phyloP scores from a whole-genome alignment of 2,113 vertebrate genomes.

The Spilogale gracilis region DNA sequence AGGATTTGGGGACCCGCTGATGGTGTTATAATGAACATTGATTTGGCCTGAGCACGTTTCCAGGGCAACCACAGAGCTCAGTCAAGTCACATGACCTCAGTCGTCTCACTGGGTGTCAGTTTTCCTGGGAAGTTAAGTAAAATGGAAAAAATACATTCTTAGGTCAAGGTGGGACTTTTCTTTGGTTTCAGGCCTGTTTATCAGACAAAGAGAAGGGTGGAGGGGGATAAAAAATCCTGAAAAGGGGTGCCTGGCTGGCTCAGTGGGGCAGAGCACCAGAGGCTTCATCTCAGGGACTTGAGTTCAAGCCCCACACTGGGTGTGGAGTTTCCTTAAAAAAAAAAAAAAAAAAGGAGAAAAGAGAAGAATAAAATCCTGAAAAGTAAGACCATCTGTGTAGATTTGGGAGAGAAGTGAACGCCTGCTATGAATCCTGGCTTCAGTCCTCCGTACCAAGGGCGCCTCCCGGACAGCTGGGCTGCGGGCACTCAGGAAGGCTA shows the following conservation, averaged over 20 bases:
- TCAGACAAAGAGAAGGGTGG: background rate
- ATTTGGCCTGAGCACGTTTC: constrained; percentile 26
- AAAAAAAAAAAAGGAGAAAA: background rate
- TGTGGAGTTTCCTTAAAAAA: background rate
- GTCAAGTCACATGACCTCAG: background rate
- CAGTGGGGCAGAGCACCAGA: fast-evolving
- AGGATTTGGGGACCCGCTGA: constrained; percentile 47
- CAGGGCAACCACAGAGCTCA: background rate
- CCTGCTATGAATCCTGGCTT: too few relatives aligned
- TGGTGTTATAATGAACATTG: constrained; percentile 58
- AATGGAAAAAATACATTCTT: constrained; percentile 58
- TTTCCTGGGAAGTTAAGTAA: constrained; percentile 69
- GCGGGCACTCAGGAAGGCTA: constrained; percentile 5
- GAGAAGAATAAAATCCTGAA: background rate
- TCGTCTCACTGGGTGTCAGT: constrained; percentile 66
- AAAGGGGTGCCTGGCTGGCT: background rate
- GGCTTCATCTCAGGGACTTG: background rate
- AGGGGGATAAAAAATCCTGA: background rate
- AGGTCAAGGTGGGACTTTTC: constrained; percentile 61
- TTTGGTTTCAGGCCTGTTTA: background rate
- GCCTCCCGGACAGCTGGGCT: background rate
- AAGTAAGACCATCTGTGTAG: background rate
- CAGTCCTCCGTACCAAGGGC: background rate
- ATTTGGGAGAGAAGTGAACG: background rate
- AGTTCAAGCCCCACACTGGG: background rate